These are phyloP conservation scores for Gallinago jamesoni DNA, from an alignment of 2,113 vertebrate species.

Conservation along the genomic window DNA sequence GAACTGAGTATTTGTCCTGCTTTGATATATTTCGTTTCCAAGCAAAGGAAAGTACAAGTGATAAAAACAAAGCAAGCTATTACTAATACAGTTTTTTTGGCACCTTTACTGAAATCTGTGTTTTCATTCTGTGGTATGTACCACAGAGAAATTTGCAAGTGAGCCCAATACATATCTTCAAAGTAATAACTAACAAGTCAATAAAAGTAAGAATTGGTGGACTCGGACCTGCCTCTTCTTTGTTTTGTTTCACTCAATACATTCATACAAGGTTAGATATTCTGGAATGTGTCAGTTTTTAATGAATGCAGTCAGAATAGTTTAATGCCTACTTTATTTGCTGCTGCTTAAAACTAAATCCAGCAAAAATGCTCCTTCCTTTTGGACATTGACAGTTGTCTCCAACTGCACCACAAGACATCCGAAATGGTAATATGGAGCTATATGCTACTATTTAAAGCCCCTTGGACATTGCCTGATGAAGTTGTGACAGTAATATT, in stretches of 20 bases:
- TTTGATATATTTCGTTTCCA: background rate
- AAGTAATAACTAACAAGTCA: background rate
- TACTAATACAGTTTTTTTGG: background rate
- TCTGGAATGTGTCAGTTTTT: background rate
- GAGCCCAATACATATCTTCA: background rate
- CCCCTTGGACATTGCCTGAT: background rate
- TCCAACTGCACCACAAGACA: background rate
- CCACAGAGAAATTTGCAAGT: background rate
- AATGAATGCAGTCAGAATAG: background rate
- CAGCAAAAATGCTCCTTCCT: background rate
- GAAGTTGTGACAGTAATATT: background rate
- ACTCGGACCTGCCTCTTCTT: background rate
- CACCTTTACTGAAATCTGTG: background rate
- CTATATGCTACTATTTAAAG: background rate
- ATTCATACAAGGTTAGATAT: background rate
- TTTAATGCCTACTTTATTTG: background rate
- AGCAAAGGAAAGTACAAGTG: background rate
- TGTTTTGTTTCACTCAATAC: background rate
- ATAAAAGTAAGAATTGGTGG: background rate
- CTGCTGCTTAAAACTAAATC: background rate
- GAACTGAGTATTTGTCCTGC: background rate
- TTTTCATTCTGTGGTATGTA: background rate
- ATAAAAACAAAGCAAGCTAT: background rate
- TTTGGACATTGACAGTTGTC: background rate
- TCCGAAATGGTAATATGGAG: background rate